Conservation (phyloP, 2,797 vertebrate species). For the Xiphorhynchus erythropygius region DNA sequence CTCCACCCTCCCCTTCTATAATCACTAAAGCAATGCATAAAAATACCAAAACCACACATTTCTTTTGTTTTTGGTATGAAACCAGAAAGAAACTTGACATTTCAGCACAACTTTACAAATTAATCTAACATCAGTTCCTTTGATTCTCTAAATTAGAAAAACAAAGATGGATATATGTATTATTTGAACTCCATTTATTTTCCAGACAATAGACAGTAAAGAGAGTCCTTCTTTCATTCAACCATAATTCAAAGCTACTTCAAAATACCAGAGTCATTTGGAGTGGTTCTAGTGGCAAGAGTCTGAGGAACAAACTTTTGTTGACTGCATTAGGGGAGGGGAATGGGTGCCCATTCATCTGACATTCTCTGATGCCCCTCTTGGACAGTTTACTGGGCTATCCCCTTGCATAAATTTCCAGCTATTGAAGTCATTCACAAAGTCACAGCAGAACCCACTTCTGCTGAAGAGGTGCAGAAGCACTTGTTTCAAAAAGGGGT, state of each 20-base stretch:
- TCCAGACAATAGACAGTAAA: not conserved
- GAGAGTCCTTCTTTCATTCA: slow-evolving; percentile 1
- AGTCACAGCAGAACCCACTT: slow-evolving; percentile 48
- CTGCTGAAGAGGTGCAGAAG: slow-evolving; percentile 30
- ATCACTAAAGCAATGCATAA: slow-evolving; percentile 43
- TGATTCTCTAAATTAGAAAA: slow-evolving; percentile 37
- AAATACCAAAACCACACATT: slow-evolving; percentile 13
- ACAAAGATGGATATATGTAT: slow-evolving; percentile 21
- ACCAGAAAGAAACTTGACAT: slow-evolving; percentile 42
- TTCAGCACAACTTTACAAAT: slow-evolving; percentile 12
- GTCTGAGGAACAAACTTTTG: not conserved
- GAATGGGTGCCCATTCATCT: not conserved
- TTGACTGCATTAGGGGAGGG: not conserved
- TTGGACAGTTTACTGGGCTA: not conserved
- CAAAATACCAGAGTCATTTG: not conserved
- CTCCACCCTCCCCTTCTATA: not conserved
- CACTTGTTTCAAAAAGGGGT: not conserved
- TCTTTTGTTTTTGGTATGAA: slow-evolving; percentile 9
- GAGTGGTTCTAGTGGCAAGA: not conserved
- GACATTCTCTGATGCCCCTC: not conserved
- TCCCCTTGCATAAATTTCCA: not conserved
- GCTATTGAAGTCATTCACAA: not conserved
- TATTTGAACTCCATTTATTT: slow-evolving; percentile 17
- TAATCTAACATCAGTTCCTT: slow-evolving; percentile 31
- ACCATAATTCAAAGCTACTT: not conserved